These are phyloP conservation scores for Porites rus DNA, from an alignment of 92 coral and sea anemone species.

Conservation along the genomic window DNA sequence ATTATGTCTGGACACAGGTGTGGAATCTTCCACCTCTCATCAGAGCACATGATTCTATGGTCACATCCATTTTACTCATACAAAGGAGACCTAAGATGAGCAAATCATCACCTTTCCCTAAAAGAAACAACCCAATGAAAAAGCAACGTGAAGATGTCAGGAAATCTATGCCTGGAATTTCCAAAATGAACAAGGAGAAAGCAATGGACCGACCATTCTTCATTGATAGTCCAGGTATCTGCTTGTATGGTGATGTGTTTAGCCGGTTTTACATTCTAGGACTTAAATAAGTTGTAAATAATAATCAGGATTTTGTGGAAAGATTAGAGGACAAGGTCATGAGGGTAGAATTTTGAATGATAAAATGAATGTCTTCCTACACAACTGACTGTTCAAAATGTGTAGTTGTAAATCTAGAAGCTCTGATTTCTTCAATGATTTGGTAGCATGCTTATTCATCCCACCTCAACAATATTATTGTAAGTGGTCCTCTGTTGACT, in stretches of 20 bases:
- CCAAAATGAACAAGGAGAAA: conserved; percentile 9
- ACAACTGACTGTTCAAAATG: no score
- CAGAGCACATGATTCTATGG: conserved; percentile 5
- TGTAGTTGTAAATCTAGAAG: no score
- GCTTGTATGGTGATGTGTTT: neutral
- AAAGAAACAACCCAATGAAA: conserved; percentile 71
- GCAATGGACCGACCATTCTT: conserved; percentile 47
- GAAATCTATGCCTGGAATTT: conserved; percentile 50
- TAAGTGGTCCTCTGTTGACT: neutral
- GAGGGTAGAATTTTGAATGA: no score
- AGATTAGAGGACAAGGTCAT: no score
- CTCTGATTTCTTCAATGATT: no score
- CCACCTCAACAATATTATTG: neutral
- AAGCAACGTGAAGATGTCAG: conserved; percentile 68
- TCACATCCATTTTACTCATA: conserved; percentile 55
- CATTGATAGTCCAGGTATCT: conserved; percentile 73
- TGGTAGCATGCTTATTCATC: no score
- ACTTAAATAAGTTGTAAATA: no score
- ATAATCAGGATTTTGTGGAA: no score
- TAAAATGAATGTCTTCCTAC: no score
- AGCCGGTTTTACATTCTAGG: no score
- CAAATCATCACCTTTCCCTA: conserved; percentile 88
- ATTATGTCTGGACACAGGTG: conserved; percentile 10
- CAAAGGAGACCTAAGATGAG: conserved; percentile 82
- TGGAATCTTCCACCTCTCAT: neutral